Evolutionary conservation across 2,797 vertebrate genomes (phyloP), one percentile per base, ranked within the genome.

Genomic region (Pelodytes ibericus): DNA sequence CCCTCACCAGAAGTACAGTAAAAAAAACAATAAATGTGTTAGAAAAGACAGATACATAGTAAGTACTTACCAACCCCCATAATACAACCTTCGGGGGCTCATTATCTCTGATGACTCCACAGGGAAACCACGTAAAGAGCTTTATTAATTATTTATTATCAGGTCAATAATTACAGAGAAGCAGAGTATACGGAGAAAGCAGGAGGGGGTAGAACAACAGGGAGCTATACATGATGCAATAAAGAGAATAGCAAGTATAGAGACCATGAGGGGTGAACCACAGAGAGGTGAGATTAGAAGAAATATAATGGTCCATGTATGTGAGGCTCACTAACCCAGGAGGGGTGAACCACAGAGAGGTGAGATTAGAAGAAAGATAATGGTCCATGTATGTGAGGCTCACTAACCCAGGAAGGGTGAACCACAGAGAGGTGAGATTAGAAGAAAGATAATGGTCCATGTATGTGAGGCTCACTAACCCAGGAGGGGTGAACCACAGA

Each of bases 321-420:
- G 8, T 31, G 20, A 62, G 3, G 41, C 30, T 68, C 81, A 72
- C 66, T 80, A 95, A 98, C 98, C 96, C 31, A 99, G 91, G 80
- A 99, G n/a, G n/a, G n/a, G n/a, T n/a, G n/a, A n/a, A n/a, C n/a
- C n/a, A n/a, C n/a, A n/a, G n/a, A n/a, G n/a, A n/a, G n/a, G n/a
- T n/a, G 11, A 67, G 33, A 39, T 18, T 1, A 44, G 20, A 18
- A 13, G 3, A 58, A 18, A 26, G 5, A 20, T 11, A 2, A 18
- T 16, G 58, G 26, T n/a, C 29, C 5, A 16, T 60, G 30, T 3
- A 39, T 20, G 8, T 31, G 20, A 62, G 3, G 41, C 30, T 68
- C 81, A 72, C 66, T 80, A 95, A 98, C 98, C 96, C 31, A 99
- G 91, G 80, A 99, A n/a, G n/a, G n/a, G n/a, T n/a, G n/a, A n/a